Percentiles rank a stretch among this genome's conserved stretches.
phyloP scores from a whole-genome alignment of 2,888 invertebrate genomes.

The Melieria crassipennis region DNA sequence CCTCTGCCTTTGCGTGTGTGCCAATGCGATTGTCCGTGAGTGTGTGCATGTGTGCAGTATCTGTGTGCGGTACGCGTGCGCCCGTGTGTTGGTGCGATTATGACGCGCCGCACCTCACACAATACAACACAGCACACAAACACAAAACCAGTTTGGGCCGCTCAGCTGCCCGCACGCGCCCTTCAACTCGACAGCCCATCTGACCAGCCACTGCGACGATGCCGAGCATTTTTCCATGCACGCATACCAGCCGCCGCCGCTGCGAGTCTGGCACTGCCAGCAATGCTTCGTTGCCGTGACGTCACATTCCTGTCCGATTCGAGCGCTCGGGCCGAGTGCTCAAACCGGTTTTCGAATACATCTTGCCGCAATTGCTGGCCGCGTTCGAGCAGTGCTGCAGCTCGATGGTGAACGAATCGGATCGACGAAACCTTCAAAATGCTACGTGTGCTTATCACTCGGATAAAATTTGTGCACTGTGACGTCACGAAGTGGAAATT shows the following conservation, averaged over 20 bases:
- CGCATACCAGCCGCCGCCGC: background rate
- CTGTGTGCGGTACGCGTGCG: too few relatives aligned
- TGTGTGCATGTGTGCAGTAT: too few relatives aligned
- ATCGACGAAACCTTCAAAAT: too few relatives aligned
- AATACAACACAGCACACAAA: constrained; percentile 27
- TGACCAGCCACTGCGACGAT: constrained; percentile 33
- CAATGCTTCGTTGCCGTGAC: background rate
- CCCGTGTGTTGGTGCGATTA: constrained; percentile 40
- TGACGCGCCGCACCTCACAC: constrained; percentile 43
- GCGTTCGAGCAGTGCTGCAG: too few relatives aligned
- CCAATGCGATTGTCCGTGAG: too few relatives aligned
- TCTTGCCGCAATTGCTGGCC: too few relatives aligned
- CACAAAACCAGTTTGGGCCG: background rate
- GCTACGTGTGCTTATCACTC: too few relatives aligned
- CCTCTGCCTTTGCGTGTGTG: background rate
- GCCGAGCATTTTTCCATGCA: background rate
- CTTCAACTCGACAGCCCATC: constrained; percentile 32
- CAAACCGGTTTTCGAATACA: too few relatives aligned
- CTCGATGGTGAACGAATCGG: too few relatives aligned
- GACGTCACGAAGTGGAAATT: too few relatives aligned
- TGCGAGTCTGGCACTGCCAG: background rate
- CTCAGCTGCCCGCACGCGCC: constrained; percentile 1
- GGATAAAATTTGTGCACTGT: too few relatives aligned
- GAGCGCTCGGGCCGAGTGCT: background rate
- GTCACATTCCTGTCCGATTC: background rate